These are phyloP conservation scores for Caenorhabditis japonica DNA, from an alignment of 2,888 invertebrate genomes.

Conservation along the genomic window DNA sequence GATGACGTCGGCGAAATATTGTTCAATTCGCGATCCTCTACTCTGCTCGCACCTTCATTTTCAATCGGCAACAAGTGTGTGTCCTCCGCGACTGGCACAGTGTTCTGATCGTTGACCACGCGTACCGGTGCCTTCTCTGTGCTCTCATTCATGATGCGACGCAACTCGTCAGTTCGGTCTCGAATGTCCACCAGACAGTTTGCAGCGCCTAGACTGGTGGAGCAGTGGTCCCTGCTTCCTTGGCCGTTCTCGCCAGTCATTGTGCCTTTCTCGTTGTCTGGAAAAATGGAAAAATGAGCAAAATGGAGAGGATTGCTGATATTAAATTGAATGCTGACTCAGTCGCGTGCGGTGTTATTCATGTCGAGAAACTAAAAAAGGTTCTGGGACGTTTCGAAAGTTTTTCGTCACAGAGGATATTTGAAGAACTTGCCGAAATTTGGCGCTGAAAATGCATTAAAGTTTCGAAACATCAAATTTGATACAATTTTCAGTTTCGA, in stretches of 20 bases:
- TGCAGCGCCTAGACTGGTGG: not conserved
- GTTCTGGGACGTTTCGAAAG: too few species aligned
- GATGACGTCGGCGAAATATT: too few species aligned
- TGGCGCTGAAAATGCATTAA: too few species aligned
- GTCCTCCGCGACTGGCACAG: conserved; percentile 4
- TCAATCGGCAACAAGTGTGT: conserved; percentile 25
- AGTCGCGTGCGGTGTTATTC: too few species aligned
- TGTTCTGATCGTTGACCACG: not conserved
- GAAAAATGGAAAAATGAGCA: too few species aligned
- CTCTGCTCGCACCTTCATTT: not conserved
- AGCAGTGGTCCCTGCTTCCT: not conserved
- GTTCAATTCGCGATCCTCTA: not conserved
- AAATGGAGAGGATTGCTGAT: too few species aligned
- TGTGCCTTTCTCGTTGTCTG: conserved; percentile 44
- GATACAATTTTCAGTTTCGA: too few species aligned
- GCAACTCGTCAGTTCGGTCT: conserved; percentile 27
- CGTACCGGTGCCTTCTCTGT: not conserved
- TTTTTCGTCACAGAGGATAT: too few species aligned
- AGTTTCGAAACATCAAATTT: too few species aligned
- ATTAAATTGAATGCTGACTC: too few species aligned
- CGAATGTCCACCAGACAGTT: conserved; percentile 1
- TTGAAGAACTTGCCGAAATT: too few species aligned
- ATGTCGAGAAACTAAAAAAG: too few species aligned
- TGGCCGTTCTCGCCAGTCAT: conserved; percentile 31
- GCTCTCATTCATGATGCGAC: not conserved